phyloP scores from a whole-genome alignment of 2,113 vertebrate genomes.

The Rafetus swinhoei region DNA sequence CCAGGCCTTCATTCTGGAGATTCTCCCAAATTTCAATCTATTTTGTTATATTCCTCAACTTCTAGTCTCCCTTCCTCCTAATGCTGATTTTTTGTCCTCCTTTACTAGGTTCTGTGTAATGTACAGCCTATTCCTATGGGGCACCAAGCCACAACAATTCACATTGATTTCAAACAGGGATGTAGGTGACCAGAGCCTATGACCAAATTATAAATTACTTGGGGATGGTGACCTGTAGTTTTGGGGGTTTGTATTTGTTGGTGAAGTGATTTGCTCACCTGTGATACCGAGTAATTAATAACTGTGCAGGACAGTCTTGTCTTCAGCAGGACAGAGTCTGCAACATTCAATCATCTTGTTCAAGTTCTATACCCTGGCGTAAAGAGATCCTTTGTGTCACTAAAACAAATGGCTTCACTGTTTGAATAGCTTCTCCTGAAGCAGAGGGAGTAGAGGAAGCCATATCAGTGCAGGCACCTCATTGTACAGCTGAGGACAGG shows the following conservation, averaged over 20 bases:
- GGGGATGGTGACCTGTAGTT: background rate
- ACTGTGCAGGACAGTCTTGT: no score
- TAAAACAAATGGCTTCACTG: no score
- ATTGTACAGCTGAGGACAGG: constrained; percentile 40
- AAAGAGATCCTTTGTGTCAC: no score
- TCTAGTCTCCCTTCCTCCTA: background rate
- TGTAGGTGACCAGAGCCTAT: background rate
- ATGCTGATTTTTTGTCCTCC: background rate
- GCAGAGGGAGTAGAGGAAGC: constrained; percentile 25
- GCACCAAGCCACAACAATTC: background rate
- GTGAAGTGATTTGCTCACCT: no score
- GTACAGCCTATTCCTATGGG: background rate
- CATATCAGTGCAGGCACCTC: constrained; percentile 16
- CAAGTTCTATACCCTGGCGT: no score
- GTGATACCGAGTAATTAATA: no score
- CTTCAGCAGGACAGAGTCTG: no score
- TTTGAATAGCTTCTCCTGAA: no score
- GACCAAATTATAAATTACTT: background rate
- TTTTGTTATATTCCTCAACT: background rate
- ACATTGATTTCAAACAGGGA: background rate
- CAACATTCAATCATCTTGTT: no score
- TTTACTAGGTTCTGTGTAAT: no score
- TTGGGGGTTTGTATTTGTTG: no score
- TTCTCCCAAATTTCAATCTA: background rate
- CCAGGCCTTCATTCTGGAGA: no score